Evolutionary conservation across 2,888 invertebrate species (phyloP).

Genomic region (Onthophagus sagittarius): DNA sequence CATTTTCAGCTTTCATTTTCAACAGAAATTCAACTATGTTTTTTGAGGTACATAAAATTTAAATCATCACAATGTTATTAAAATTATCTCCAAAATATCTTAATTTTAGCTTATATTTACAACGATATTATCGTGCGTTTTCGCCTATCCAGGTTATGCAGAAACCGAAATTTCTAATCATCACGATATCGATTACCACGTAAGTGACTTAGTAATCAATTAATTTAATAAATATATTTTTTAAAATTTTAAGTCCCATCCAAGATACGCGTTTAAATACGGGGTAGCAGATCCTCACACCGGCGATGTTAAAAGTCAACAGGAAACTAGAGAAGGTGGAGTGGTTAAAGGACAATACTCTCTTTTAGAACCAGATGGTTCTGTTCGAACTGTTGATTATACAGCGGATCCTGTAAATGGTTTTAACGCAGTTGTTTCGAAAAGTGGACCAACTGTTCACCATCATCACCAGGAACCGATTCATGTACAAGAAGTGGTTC

Average conservation of each 20-base stretch:
- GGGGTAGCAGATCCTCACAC: slow-evolving; percentile 61
- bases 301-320: slow-evolving; percentile 59
- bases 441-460: slow-evolving; percentile 53
- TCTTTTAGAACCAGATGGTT: slow-evolving; percentile 49
- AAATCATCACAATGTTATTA: background rate
- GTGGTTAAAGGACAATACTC: slow-evolving; percentile 53
- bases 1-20: background rate
- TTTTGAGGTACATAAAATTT: background rate
- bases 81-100: background rate
- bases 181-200: slow-evolving; percentile 58
- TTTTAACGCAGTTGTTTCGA: slow-evolving; percentile 57
- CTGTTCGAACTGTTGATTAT: slow-evolving; percentile 50
- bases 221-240: background rate
- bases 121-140: slow-evolving; percentile 23
- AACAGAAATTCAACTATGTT: background rate
- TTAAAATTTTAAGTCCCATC: slow-evolving; percentile 49
- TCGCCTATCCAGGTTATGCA: slow-evolving; percentile 34
- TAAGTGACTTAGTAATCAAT: slow-evolving; percentile 46
- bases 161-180: slow-evolving; percentile 46
- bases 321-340: slow-evolving; percentile 61
- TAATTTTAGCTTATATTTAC: background rate
- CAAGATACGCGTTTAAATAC: slow-evolving; percentile 59
- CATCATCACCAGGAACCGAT: slow-evolving; percentile 43
- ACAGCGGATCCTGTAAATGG: slow-evolving; percentile 58
- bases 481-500: slow-evolving; percentile 31